Evolutionary conservation across 2,888 invertebrate genomes (phyloP), one percentile per base, ranked within the genome.

Genomic region (Nowickia ferox): DNA sequence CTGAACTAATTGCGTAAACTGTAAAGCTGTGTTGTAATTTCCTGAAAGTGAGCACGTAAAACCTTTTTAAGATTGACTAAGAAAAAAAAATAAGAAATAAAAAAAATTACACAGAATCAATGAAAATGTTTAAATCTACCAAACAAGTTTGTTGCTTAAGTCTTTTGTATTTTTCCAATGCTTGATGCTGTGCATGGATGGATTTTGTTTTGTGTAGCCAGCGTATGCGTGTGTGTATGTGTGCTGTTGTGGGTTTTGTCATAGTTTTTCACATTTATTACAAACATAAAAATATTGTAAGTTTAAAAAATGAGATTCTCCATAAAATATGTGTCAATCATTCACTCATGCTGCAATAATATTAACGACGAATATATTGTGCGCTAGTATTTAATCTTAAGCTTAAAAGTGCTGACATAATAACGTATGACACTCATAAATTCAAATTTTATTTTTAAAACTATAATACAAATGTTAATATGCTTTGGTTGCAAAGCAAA

Each of bases 141-240:
- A 80, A 84, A 84, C 84, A 77, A 84, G 86, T 87, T 87, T 80
- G 76, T 87, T 85, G 80, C 87, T 71, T 59, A 87, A 87, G 84
- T 86, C 80, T 87, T 87, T 87, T 72, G 83, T 61, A 51, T 79
- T 66, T 74, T 44, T 15, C 15, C 30, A 30, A 30, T 17, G 19
- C 15, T 55, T 53, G 51, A 65, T 48, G 13, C 19, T 59, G 42
- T 46, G 51, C 48, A 13, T 66, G 51, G 48, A 13, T 66, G 53
- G 22, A 63, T 75, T 30, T 48, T 46, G 19, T 72, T 69, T 44
- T 59, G 74, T 63, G 61, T 30, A 30, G 30, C 30, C 30, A 30
- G 61, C 61, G 13, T 15, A 19, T 57, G 40, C 66, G 40, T 66
- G 40, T 75, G 11, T 57, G 55, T 44, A 10, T 51, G 44, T 78